Base-by-base conservation (phyloP, 2,797 vertebrate species). In the Coluber constrictor region DNA sequence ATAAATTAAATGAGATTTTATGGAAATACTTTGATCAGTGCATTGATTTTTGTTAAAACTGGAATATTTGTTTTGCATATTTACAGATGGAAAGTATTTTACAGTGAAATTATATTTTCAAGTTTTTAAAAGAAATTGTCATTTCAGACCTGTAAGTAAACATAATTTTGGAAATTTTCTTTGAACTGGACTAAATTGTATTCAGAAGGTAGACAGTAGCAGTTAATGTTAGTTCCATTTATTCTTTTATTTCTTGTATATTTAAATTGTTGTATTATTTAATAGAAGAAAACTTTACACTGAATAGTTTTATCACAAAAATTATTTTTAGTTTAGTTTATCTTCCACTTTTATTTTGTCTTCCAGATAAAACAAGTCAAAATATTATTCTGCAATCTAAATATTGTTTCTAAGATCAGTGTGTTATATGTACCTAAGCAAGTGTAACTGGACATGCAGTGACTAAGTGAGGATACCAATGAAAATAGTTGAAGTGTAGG, bases 1-100 rank as follows among this genome's bases (percentile, higher is more conserved):
- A 96, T 93, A 96, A 92, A 95, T 96, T 97, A 97, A 97, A 95
- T 92, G 90, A 97, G 93, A 94, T 97, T 96, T 97, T 97, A 93
- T 96, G 94, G 95, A 96, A 97, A 96, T 96, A 92, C 86, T 97
- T 96, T 96, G 94, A 91, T 97, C 74, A 95, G 93, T 95, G 93
- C 83, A 95, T 96, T 90, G 32, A 83, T 83, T 25, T 95, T 96
- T 96, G 92, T 95, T 93, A 86, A 90, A 96, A 93, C 86, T 95
- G 47, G 94, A 90, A 95, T 94, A 94, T 91, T 96, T 86, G 92
- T 94, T 92, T 90, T 94, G 51, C 60, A 95, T n/a, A 87, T 95
- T 93, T 95, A 88, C 88, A 89, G 93, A 91, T 2, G 91, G 60
- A 92, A 96, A 89, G 57, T 88, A 93, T 96, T 96, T 96, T 92